phyloP scores from a whole-genome alignment of 1,140 invertebrate genomes.

The Zophobas atratus region DNA sequence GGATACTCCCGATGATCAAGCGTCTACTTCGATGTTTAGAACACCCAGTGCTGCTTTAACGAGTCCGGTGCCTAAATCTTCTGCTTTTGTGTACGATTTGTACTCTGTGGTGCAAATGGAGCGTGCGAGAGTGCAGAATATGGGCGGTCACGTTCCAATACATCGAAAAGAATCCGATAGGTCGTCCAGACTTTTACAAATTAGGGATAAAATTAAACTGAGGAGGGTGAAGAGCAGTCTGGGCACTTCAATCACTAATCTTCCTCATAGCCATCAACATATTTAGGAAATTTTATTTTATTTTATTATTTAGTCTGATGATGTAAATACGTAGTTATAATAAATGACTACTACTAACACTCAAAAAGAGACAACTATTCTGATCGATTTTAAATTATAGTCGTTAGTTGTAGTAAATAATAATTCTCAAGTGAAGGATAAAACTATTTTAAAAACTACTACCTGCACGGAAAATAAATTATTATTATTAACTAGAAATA shows the following conservation, averaged over 20 bases:
- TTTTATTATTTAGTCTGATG: not conserved
- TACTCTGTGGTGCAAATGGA: slow-evolving; percentile 63
- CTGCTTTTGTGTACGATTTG: slow-evolving; percentile 58
- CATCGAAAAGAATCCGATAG: slow-evolving; percentile 49
- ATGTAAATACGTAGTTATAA: no score
- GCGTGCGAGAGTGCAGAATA: slow-evolving; percentile 31
- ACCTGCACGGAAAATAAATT: no score
- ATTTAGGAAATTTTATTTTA: slow-evolving; percentile 36
- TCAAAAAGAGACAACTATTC: not conserved
- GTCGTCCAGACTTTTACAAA: slow-evolving; percentile 53
- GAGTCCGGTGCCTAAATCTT: slow-evolving; percentile 55
- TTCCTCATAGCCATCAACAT: slow-evolving; percentile 37
- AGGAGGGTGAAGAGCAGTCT: slow-evolving; percentile 59
- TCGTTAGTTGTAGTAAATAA: no score
- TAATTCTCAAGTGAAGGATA: no score
- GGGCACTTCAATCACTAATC: slow-evolving; percentile 53
- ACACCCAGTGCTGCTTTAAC: slow-evolving; percentile 46
- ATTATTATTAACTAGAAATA: no score
- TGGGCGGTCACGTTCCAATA: slow-evolving; percentile 39
- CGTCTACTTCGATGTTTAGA: slow-evolving; percentile 53
- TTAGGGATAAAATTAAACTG: slow-evolving; percentile 59
- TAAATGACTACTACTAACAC: not conserved
- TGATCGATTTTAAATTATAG: no score
- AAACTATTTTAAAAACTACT: no score
- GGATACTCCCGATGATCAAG: slow-evolving; percentile 60